Evolutionary conservation across 1,140 invertebrate species (phyloP).

Genomic region (Gryon sp.): DNA sequence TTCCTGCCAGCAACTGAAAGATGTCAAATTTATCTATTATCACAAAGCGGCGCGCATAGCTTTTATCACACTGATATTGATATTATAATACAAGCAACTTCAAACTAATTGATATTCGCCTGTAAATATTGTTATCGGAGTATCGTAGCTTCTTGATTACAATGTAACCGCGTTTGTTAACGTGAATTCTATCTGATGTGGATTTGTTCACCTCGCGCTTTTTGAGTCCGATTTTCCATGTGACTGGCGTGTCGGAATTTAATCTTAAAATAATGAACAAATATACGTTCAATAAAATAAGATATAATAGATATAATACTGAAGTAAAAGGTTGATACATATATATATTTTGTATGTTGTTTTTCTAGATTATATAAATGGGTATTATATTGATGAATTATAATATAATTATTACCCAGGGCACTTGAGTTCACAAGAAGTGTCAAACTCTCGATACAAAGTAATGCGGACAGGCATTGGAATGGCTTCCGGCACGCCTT

Average conservation of each 20-base stretch:
- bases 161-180: constrained; percentile 77
- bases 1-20: constrained; percentile 84
- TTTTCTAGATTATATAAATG: too few relatives aligned
- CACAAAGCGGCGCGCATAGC: too few relatives aligned
- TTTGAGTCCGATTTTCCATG: constrained; percentile 79
- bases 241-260: constrained; percentile 77
- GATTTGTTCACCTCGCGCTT: constrained; percentile 69
- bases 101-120: constrained; percentile 72
- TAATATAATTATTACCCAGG: constrained; percentile 81
- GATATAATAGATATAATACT: constrained; percentile 10
- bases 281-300: constrained; percentile 1
- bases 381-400: too few relatives aligned
- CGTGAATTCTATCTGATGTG: constrained; percentile 76
- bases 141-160: constrained; percentile 77
- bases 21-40: constrained; percentile 17
- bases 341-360: too few relatives aligned
- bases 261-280: too few relatives aligned
- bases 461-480: constrained; percentile 74
- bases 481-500: constrained; percentile 78
- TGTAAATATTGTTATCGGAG: constrained; percentile 80
- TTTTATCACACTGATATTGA: background rate
- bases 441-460: constrained; percentile 75
- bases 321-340: too few relatives aligned
- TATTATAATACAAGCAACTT: constrained; percentile 19
- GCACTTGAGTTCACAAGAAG: constrained; percentile 77